phyloP scores from a whole-genome alignment of 2,113 vertebrate genomes.

The Perca flavescens region DNA sequence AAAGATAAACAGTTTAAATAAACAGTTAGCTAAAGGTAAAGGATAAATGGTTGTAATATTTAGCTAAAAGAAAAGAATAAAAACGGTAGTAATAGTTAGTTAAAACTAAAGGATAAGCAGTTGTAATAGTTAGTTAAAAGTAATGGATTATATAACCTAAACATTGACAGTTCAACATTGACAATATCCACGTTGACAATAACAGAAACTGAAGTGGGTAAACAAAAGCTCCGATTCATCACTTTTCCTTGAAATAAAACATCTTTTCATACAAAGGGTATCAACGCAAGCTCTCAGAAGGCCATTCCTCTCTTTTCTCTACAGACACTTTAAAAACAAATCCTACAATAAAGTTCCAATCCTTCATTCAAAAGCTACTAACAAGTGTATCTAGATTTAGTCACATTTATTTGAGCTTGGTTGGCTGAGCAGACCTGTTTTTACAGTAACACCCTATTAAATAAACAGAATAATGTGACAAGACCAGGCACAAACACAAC shows the following conservation, averaged over 20 bases:
- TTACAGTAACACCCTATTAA: conserved; percentile 18
- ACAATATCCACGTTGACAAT: neutral
- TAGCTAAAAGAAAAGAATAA: neutral
- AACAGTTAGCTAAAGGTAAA: neutral
- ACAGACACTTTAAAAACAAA: neutral
- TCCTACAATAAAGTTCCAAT: neutral
- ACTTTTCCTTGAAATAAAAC: neutral
- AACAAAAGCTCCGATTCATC: conserved; percentile 32
- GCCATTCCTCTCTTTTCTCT: neutral
- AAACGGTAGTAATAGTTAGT: no score
- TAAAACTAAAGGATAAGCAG: neutral
- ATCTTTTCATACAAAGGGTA: neutral
- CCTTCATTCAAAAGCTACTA: neutral
- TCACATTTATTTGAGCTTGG: neutral
- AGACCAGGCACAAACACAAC: neutral
- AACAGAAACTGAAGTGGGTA: conserved; percentile 8
- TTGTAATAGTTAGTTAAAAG: neutral
- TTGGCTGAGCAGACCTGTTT: neutral
- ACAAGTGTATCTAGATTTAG: neutral
- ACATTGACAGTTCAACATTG: neutral
- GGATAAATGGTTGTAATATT: neutral
- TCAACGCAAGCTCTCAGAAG: neutral
- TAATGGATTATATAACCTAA: neutral
- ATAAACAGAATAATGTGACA: conserved; percentile 3
- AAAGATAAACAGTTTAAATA: neutral